A percentile compares a stretch with the other conserved stretches of the same genome.
These are phyloP conservation scores for Drosophila biarmipes DNA, from an alignment of 1,140 invertebrate species.

Conservation along the genomic window DNA sequence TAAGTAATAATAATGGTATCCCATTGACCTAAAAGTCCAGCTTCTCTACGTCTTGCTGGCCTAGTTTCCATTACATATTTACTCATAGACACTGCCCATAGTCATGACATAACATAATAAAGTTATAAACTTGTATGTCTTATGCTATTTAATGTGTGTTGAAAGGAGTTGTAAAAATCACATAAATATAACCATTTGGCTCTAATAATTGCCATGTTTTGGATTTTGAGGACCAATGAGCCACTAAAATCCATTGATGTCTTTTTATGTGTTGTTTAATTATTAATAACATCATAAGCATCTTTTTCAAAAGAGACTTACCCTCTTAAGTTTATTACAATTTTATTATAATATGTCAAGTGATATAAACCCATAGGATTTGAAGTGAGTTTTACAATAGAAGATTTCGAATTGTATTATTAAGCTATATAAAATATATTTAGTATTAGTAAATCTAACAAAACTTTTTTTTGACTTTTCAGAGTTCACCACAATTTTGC, in stretches of 20 bases:
- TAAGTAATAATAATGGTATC: neutral
- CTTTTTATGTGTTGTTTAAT: neutral
- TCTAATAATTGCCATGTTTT: neutral
- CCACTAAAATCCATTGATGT: neutral
- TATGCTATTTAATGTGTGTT: neutral
- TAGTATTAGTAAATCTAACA: neutral
- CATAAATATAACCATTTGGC: neutral
- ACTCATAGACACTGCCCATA: neutral
- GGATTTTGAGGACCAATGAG: neutral
- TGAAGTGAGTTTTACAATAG: no score
- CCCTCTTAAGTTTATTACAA: no score
- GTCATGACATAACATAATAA: neutral
- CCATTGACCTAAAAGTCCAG: neutral
- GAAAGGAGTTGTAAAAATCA: neutral
- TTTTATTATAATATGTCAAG: no score
- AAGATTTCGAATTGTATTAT: no score
- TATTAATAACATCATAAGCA: neutral
- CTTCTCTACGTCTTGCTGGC: neutral
- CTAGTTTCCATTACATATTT: neutral
- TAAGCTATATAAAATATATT: no score
- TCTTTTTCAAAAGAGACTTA: neutral
- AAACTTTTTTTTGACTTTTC: constrained; percentile 1
- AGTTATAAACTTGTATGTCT: neutral
- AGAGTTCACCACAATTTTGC: constrained; percentile 45
- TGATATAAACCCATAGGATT: no score